Evolutionary conservation across 92 coral and sea anemone species (phyloP).

Genomic region (Siderastrea radians): DNA sequence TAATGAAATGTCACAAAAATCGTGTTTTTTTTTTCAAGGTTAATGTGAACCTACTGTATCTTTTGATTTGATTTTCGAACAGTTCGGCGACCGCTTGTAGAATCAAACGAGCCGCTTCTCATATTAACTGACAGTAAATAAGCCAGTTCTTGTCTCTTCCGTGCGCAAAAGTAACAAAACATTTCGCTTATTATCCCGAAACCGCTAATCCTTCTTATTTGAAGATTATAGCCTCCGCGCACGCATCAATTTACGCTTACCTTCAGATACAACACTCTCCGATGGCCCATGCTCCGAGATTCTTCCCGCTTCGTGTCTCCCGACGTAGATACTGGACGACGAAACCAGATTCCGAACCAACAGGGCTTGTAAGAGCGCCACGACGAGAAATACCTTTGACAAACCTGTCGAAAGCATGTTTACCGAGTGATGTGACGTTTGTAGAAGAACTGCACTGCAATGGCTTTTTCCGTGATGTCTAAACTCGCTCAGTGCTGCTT

Average conservation of each 20-base stretch:
- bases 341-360: neutral
- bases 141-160: neutral
- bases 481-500: neutral
- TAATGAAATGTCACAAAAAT: neutral
- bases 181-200: neutral
- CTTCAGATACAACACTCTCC: conserved; percentile 31
- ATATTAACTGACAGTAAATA: too few relatives aligned
- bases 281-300: conserved; percentile 14
- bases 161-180: neutral
- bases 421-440: neutral
- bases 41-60: too few relatives aligned
- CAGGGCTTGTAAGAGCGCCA: neutral
- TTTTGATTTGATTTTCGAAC: too few relatives aligned
- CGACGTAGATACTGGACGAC: conserved; percentile 44
- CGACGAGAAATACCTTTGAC: conserved; percentile 3
- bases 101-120: too few relatives aligned
- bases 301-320: conserved; percentile 41
- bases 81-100: too few relatives aligned
- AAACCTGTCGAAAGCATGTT: conserved; percentile 23
- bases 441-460: neutral
- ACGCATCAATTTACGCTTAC: conserved; percentile 17
- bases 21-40: neutral
- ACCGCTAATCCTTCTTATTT: conserved; percentile 10
- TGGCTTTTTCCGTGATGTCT: neutral
- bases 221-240: neutral